phyloP scores from a whole-genome alignment of 1,140 invertebrate species.

The Diachasmimorpha longicaudata region DNA sequence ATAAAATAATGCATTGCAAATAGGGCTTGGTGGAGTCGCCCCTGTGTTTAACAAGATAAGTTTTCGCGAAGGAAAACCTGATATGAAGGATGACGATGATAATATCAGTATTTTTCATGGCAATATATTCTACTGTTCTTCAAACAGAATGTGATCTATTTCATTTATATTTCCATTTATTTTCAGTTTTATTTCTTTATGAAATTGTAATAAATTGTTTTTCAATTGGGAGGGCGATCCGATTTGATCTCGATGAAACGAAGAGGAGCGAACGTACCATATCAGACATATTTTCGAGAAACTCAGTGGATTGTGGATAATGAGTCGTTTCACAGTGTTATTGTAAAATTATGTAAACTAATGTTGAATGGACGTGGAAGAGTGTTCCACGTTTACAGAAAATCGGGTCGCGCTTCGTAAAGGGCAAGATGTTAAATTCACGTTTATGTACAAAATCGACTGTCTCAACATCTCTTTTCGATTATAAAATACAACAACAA shows the following conservation, averaged over 20 bases:
- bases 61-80: neutral
- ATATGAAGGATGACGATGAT: neutral
- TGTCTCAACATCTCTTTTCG: neutral
- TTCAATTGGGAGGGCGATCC: neutral
- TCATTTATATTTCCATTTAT: neutral
- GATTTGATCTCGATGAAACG: neutral
- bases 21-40: no score
- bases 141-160: neutral
- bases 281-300: neutral
- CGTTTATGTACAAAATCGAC: neutral
- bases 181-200: neutral
- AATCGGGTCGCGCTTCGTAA: neutral
- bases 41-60: no score
- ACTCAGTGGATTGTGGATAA: neutral
- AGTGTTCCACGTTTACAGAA: neutral
- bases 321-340: neutral
- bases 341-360: neutral
- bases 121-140: neutral
- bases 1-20: no score
- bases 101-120: neutral
- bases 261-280: neutral
- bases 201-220: neutral
- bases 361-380: neutral
- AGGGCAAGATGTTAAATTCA: neutral
- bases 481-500: neutral